Evolutionary conservation across 2,797 vertebrate genomes (phyloP), one percentile per base, ranked within the genome.

Genomic region (Saguinus oedipus): DNA sequence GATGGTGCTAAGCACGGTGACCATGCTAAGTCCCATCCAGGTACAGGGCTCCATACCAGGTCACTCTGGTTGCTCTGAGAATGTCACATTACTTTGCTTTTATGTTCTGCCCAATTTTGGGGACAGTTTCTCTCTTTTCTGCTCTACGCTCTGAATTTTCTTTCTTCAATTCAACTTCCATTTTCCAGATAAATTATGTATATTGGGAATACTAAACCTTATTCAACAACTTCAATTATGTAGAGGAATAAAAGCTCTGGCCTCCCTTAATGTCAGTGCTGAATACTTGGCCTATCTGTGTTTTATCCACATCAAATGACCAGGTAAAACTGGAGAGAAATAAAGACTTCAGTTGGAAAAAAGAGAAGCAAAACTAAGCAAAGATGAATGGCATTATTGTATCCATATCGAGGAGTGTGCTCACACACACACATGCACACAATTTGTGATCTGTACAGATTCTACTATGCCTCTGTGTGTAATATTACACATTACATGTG

Each of bases 111-210:
- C 4, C 48, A 90, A n/a, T 4, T 85, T 27, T 70, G 74, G 36
- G 44, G 24, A 50, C 19, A 26, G 48, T 83, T 90, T 75, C 12
- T 68, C 39, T 85, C 8, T 86, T 80, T 46, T 91, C 42, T 59
- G 39, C 20, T 88, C 44, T 17, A 82, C 80, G 10, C 22, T 93
- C 30, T 33, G 50, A 44, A 53, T 90, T 84, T 94, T 83, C 17
- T 87, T 92, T 85, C 26, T 93, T 88, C 11, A 20, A 36, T 83
- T 75, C 61, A 84, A 20, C 13, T 90, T 87, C 24, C 39, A 64
- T 46, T 57, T 92, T 92, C 27, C 27, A 79, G 33, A 72, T 14
- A 72, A 27, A 87, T 74, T 61, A 48, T 42, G 10, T 64, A 30
- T 46, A 36, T 20, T 53, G 59, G n/a, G 14, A 76, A 59, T 84